Conservation (phyloP, 2,113 vertebrate genomes). For the Apodemus sylvaticus region DNA sequence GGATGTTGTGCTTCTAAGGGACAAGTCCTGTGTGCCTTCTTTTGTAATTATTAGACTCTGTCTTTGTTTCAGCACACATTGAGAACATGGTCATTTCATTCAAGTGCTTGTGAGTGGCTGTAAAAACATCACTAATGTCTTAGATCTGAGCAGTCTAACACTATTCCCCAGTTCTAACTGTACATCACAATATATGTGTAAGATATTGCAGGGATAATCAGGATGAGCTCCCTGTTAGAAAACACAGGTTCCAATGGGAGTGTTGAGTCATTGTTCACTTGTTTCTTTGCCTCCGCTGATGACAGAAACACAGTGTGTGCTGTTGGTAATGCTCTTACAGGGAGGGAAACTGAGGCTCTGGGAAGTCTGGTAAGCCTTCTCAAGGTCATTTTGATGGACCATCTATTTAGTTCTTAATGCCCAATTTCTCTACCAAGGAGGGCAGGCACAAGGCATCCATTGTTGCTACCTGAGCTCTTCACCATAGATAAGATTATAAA, state of each 20-base stretch:
- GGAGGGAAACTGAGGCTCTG: background rate
- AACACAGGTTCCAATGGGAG: background rate
- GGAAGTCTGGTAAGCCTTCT: background rate
- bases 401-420: background rate
- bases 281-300: background rate
- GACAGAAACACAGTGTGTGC: background rate
- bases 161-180: background rate
- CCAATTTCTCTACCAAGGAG: background rate
- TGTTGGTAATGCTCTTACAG: background rate
- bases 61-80: background rate
- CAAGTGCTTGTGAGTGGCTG: background rate
- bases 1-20: slow-evolving; percentile 20
- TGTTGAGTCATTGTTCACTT: background rate
- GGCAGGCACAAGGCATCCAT: background rate
- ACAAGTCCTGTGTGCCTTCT: background rate
- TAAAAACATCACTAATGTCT: background rate
- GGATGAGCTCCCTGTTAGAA: background rate
- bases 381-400: background rate
- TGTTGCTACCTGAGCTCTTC: background rate
- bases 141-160: background rate
- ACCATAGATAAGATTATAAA: background rate
- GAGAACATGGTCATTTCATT: background rate
- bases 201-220: background rate
- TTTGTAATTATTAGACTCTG: slow-evolving; percentile 36
- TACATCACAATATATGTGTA: background rate